Evolutionary conservation across 1,140 invertebrate genomes (phyloP).

Genomic region (Leucophenga varia): DNA sequence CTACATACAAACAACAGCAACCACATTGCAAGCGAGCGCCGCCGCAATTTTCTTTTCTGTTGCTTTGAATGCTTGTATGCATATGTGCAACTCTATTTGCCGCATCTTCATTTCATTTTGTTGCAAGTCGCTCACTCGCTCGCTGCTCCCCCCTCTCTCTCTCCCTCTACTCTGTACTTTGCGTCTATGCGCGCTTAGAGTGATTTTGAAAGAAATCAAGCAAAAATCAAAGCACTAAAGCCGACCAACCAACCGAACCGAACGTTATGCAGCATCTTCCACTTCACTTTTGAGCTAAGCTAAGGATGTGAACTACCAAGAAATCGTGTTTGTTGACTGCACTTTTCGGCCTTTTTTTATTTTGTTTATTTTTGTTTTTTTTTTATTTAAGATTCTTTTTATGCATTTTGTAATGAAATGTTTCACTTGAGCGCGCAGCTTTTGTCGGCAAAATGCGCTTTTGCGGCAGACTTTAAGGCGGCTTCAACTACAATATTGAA

Average conservation of each 20-base stretch:
- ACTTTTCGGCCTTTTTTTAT: slow-evolving; percentile 21
- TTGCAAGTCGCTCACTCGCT: background rate
- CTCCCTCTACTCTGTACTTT: background rate
- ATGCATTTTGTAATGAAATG: slow-evolving; percentile 4
- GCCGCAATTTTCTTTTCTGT: too few species aligned
- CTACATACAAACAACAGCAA: slow-evolving; percentile 10
- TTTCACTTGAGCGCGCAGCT: slow-evolving; percentile 43
- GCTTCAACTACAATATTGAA: slow-evolving; percentile 12
- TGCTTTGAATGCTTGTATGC: background rate
- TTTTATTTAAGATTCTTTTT: too few species aligned
- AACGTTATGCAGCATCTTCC: too few species aligned
- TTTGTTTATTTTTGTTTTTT: slow-evolving; percentile 22
- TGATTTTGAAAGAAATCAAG: slow-evolving; percentile 53
- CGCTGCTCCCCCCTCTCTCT: slow-evolving; percentile 11
- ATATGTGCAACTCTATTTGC: slow-evolving; percentile 41
- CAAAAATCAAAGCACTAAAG: slow-evolving; percentile 51
- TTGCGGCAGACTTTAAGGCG: slow-evolving; percentile 16
- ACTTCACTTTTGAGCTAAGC: slow-evolving; percentile 36
- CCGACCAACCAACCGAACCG: slow-evolving; percentile 9
- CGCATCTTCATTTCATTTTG: background rate
- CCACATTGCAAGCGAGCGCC: background rate
- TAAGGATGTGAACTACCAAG: slow-evolving; percentile 23
- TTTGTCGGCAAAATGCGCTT: slow-evolving; percentile 53
- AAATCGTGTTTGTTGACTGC: slow-evolving; percentile 36
- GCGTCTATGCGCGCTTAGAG: slow-evolving; percentile 11